Percentiles rank a stretch among this genome's conserved stretches.
phyloP scores from a whole-genome alignment of 1,140 invertebrate genomes.

The Drosophila jambulina region DNA sequence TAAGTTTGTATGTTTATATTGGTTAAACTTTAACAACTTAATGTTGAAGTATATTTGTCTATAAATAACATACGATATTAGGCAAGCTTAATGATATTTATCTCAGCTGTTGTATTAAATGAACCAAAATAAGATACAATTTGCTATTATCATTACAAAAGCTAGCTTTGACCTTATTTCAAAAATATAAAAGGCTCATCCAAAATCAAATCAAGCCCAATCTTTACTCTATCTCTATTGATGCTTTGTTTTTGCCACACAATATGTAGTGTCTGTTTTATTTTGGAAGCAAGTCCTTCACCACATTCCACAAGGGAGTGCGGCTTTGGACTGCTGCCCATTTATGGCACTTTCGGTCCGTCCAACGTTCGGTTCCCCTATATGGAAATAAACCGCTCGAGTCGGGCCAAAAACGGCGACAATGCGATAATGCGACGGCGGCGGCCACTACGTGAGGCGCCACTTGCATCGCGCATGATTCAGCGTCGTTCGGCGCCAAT shows the following conservation, averaged over 20 bases:
- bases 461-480: slow-evolving; percentile 70
- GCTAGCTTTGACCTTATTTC: no score
- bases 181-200: background rate
- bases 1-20: no score
- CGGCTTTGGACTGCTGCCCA: slow-evolving; percentile 16
- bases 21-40: no score
- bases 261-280: background rate
- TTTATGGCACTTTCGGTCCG: slow-evolving; percentile 6
- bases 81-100: background rate
- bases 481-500: slow-evolving; percentile 58
- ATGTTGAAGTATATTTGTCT: background rate
- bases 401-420: slow-evolving; percentile 52
- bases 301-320: slow-evolving; percentile 64
- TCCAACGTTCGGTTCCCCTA: slow-evolving; percentile 23
- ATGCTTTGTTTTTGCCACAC: slow-evolving; percentile 2
- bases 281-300: slow-evolving; percentile 51
- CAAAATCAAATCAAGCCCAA: background rate
- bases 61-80: background rate
- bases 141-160: background rate
- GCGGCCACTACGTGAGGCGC: slow-evolving; percentile 67
- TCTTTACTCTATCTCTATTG: background rate
- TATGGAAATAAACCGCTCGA: slow-evolving; percentile 59
- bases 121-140: background rate
- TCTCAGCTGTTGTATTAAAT: background rate
- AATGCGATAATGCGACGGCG: slow-evolving; percentile 11